Evolutionary conservation across 2,113 vertebrate genomes (phyloP), one percentile per base, ranked within the genome.

Genomic region (Mola mola): DNA sequence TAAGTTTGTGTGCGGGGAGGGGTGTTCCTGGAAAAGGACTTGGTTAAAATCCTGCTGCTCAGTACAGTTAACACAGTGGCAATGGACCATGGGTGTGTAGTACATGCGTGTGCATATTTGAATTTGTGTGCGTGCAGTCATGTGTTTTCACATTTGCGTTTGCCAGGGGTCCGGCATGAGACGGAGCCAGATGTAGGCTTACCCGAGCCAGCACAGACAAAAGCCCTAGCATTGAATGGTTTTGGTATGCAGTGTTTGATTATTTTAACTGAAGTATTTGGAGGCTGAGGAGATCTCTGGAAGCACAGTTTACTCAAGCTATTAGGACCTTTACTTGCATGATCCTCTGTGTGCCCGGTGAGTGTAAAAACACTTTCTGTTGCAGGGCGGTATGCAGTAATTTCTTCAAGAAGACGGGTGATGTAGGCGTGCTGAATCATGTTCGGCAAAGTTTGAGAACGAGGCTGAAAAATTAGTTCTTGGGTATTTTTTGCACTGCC

Each of bases 1-100:
- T 20, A 28, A 31, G 43, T 66, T 43, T 66, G 40, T 61, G 33
- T 59, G 6, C n/a, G 33, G 34, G 67, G 41, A 42, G 55, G 75
- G 53, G n/a, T 67, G 31, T 89, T 87, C 75, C 79, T 81, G 84
- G 85, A 88, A 87, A 19, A 40, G 44, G 31, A 46, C 69, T 89
- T 81, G 68, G 48, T 43, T 25, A 57, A 74, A 83, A 81, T 86
- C 83, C 83, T 87, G 82, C 66, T 59, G 24, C 68, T 69, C 33
- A n/a, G 78, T 67, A 78, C 67, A 65, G 56, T 70, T 82, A 81
- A 77, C 61, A 56, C 65, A 17, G 62, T 26, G 66, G 36, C 53
- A 5, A 42, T 38, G 60, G 66, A 37, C 55, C 34, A 3, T 51
- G 41, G 34, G 34, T 47, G 43, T 65, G 62, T 51, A 46, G 31